A percentile compares a stretch with the other conserved stretches of the same genome.
Evolutionary conservation across 2,797 vertebrate genomes (phyloP).

Genomic region (Champsocephalus esox): DNA sequence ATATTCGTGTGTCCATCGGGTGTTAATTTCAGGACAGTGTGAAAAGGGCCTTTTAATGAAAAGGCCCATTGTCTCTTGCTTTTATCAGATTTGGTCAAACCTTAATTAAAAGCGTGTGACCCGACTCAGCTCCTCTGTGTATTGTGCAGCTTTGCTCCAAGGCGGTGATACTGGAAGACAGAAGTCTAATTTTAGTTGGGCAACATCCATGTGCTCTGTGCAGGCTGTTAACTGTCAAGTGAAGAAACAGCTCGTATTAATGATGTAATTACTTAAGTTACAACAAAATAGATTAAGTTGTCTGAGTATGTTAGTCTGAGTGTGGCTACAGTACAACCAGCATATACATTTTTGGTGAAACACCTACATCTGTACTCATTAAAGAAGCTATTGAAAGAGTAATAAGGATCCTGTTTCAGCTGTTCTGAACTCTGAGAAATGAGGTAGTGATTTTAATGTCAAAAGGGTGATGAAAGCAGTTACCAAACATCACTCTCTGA

Average conservation of each 20-base stretch:
- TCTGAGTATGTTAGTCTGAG: not conserved
- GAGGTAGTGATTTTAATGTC: conserved; percentile 19
- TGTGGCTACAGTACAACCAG: conserved; percentile 16
- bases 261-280: conserved; percentile 9
- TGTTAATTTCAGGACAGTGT: no score
- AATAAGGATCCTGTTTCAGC: conserved; percentile 3
- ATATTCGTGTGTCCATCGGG: no score
- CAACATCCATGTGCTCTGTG: conserved; percentile 41
- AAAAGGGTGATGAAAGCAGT: conserved; percentile 4
- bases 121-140: conserved; percentile 68
- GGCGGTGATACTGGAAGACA: conserved; percentile 36
- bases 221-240: conserved; percentile 23
- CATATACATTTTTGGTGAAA: conserved; percentile 20
- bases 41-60: conserved; percentile 55
- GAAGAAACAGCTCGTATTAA: conserved; percentile 23
- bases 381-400: conserved; percentile 25
- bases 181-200: conserved; percentile 65
- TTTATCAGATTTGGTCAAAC: conserved; percentile 72
- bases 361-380: conserved; percentile 9
- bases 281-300: conserved; percentile 24
- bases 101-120: conserved; percentile 81
- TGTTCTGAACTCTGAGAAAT: conserved; percentile 18
- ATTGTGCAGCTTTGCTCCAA: conserved; percentile 64
- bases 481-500: conserved; percentile 19
- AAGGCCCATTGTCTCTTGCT: conserved; percentile 67